A percentile compares a stretch with the other conserved stretches of the same genome.
phyloP scores from a whole-genome alignment of 2,113 vertebrate genomes.

The Larimichthys crocea region DNA sequence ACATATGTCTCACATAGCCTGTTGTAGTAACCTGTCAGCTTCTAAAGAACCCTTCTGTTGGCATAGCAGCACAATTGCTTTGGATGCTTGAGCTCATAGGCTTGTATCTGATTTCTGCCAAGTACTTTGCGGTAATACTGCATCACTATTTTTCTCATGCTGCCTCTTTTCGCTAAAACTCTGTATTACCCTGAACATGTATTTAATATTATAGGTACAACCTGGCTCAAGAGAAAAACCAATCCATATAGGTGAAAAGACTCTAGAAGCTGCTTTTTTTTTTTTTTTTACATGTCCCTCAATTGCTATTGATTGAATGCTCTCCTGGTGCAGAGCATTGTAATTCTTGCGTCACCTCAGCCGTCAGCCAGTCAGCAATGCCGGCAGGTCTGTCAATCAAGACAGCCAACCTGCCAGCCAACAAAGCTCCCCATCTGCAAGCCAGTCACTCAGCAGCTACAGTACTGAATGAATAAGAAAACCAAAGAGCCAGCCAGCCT shows the following conservation, averaged over 20 bases:
- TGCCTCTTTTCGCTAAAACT: slow-evolving; percentile 9
- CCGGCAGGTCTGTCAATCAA: slow-evolving; percentile 55
- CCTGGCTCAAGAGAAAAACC: not conserved
- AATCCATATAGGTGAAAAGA: slow-evolving; percentile 37
- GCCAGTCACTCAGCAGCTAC: slow-evolving; percentile 28
- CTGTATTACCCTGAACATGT: not conserved
- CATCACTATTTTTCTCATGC: slow-evolving; percentile 10
- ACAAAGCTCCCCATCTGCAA: slow-evolving; percentile 27
- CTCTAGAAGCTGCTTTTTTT: slow-evolving; percentile 46
- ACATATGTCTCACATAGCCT: not conserved
- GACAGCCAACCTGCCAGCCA: slow-evolving; percentile 29
- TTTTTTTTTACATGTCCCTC: slow-evolving; percentile 56
- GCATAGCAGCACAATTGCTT: slow-evolving; percentile 6
- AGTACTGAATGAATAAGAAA: slow-evolving; percentile 22
- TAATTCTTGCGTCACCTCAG: slow-evolving; percentile 47
- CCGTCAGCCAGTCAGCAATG: slow-evolving; percentile 38
- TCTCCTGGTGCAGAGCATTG: slow-evolving; percentile 25
- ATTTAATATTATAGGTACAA: slow-evolving; percentile 30
- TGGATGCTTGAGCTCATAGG: slow-evolving; percentile 19
- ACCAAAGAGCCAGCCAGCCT: slow-evolving; percentile 9
- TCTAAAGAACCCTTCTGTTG: slow-evolving; percentile 14
- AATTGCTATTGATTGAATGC: slow-evolving; percentile 59
- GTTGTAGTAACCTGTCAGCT: not conserved
- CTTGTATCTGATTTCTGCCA: slow-evolving; percentile 21
- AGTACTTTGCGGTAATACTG: slow-evolving; percentile 23